A percentile compares a stretch with the other conserved stretches of the same genome.
phyloP scores from a whole-genome alignment of 1,140 invertebrate genomes.

The Caenorhabditis latens region DNA sequence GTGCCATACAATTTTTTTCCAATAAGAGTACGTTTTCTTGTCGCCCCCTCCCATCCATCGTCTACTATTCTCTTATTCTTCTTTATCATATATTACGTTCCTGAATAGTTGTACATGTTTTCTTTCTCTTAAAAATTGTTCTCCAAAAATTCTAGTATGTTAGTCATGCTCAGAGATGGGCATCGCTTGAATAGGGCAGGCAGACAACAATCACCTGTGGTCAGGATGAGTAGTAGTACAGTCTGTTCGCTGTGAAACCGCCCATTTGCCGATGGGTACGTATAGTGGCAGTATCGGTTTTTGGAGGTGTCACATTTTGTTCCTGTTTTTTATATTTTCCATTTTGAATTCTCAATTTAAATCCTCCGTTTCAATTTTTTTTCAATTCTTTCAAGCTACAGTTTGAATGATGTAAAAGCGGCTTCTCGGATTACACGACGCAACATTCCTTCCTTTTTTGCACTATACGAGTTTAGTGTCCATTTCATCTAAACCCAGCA shows the following conservation, averaged over 20 bases:
- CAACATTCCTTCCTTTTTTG: slow-evolving; percentile 1
- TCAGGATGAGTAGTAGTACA: slow-evolving; percentile 46
- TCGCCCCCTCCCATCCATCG: neutral
- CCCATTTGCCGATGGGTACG: slow-evolving; percentile 21
- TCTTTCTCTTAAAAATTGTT: slow-evolving; percentile 45
- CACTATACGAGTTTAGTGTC: slow-evolving; percentile 30
- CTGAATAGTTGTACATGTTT: slow-evolving; percentile 53
- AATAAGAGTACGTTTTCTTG: slow-evolving; percentile 47
- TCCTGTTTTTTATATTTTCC: neutral
- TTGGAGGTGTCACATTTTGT: neutral
- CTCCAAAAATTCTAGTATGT: slow-evolving; percentile 38
- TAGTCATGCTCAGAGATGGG: slow-evolving; percentile 51
- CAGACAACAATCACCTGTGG: neutral
- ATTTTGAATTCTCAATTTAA: neutral
- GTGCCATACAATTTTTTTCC: slow-evolving; percentile 48
- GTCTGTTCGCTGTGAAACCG: neutral
- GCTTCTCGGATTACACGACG: slow-evolving; percentile 44
- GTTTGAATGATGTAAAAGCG: slow-evolving; percentile 51
- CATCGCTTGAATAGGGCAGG: slow-evolving; percentile 22
- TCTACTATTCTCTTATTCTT: neutral
- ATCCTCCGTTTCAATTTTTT: neutral
- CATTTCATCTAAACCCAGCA: slow-evolving; percentile 2
- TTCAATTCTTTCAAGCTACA: neutral
- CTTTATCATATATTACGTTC: slow-evolving; percentile 50
- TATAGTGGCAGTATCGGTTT: slow-evolving; percentile 13